Evolutionary conservation across 2,113 vertebrate species (phyloP).

Genomic region (Gavia stellata): DNA sequence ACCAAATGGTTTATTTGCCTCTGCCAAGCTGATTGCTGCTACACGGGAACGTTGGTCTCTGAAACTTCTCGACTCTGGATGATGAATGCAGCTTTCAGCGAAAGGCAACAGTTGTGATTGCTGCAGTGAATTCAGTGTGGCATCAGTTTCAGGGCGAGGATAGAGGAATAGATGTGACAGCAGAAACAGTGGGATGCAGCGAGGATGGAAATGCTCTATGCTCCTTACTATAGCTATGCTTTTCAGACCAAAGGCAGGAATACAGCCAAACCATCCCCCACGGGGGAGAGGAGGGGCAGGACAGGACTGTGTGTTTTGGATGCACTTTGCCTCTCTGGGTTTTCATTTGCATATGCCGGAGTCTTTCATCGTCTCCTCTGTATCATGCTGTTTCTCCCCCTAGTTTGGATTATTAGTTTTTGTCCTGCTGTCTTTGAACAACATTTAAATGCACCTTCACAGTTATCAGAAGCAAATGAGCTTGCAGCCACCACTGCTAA

Average conservation of each 20-base stretch:
- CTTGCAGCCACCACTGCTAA: background rate
- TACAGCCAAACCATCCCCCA: background rate
- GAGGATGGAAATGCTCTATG: background rate
- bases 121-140: background rate
- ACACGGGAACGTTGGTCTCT: background rate
- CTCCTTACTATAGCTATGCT: background rate
- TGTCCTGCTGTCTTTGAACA: background rate
- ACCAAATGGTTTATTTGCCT: background rate
- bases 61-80: background rate
- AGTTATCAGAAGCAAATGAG: background rate
- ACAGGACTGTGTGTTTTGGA: background rate
- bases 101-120: background rate
- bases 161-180: background rate
- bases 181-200: background rate
- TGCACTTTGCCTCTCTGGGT: background rate
- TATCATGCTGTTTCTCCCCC: background rate
- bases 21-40: background rate
- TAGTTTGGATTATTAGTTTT: background rate
- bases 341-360: background rate
- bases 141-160: background rate
- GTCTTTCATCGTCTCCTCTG: background rate
- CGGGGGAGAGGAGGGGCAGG: accelerated
- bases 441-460: background rate
- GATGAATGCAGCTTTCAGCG: background rate
- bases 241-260: background rate